These are phyloP conservation scores for Denticeps clupeoides DNA, from an alignment of 2,797 vertebrate genomes.

Conservation along the genomic window DNA sequence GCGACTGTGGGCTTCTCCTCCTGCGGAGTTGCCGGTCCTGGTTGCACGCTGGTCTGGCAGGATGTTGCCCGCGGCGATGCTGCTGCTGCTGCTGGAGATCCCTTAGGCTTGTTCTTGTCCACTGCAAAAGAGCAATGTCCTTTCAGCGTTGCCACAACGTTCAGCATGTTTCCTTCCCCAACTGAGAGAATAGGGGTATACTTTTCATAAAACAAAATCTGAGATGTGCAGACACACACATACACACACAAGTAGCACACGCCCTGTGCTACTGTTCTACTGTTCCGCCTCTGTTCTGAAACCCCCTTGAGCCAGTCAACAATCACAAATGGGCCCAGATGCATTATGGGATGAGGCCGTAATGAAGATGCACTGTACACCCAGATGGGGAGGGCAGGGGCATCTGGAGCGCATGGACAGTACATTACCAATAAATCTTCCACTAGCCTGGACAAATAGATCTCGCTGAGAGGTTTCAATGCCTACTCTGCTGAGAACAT, in stretches of 20 bases:
- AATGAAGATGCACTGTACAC: conserved; percentile 27
- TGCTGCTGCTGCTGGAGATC: conserved; percentile 9
- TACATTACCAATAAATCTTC: conserved; percentile 28
- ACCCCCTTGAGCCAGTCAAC: conserved; percentile 1
- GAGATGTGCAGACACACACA: not conserved
- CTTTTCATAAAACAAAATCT: not conserved
- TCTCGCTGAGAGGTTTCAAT: not conserved
- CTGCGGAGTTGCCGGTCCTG: conserved; percentile 12
- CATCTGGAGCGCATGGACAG: conserved; percentile 32
- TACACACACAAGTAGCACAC: conserved; percentile 26
- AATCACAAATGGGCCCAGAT: conserved; percentile 13
- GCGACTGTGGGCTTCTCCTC: conserved; percentile 16
- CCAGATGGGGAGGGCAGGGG: not conserved
- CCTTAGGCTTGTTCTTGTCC: conserved; percentile 46
- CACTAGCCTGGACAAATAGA: not conserved
- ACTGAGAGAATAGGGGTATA: not conserved
- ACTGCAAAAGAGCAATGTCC: conserved; percentile 44
- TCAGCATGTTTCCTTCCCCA: conserved; percentile 36
- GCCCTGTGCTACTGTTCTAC: conserved; percentile 33
- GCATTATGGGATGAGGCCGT: conserved; percentile 48
- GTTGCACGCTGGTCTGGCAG: not conserved
- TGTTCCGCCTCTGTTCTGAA: conserved; percentile 9
- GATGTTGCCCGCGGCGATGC: conserved; percentile 1
- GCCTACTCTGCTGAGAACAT: not conserved
- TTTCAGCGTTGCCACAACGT: conserved; percentile 33